These are phyloP conservation scores for Ypsolopha scabrella DNA, from an alignment of 2,888 invertebrate species.

Conservation along the genomic window DNA sequence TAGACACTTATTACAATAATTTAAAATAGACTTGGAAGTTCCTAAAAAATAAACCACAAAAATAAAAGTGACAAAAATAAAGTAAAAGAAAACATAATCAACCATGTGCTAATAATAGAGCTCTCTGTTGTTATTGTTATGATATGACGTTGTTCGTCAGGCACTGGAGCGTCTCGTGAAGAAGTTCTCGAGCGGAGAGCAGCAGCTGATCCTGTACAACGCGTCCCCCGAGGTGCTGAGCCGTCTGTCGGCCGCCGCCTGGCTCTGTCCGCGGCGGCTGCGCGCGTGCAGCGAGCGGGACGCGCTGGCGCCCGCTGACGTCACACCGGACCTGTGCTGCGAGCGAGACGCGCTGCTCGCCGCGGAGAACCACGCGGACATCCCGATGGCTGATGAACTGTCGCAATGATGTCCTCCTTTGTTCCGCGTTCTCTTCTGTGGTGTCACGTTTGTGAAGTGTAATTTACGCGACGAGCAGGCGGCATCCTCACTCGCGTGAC, in stretches of 20 bases:
- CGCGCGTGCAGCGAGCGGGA: background rate
- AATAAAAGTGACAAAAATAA: no score
- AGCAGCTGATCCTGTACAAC: constrained; percentile 61
- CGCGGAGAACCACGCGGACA: background rate
- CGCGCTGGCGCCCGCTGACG: constrained; percentile 16
- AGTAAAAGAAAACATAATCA: no score
- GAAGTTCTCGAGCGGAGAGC: constrained; percentile 61
- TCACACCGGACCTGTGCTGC: constrained; percentile 6
- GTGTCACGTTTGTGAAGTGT: background rate
- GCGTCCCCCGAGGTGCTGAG: constrained; percentile 25
- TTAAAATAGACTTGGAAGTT: no score
- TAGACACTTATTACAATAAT: no score
- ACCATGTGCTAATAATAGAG: no score
- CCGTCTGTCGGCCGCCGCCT: constrained; percentile 20
- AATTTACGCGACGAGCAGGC: background rate
- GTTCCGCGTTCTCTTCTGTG: background rate
- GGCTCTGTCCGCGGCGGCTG: constrained; percentile 17
- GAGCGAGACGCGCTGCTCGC: constrained; percentile 14
- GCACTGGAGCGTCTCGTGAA: constrained; percentile 68
- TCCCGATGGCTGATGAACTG: background rate
- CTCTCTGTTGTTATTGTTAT: no score
- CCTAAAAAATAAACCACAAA: no score
- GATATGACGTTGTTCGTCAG: constrained; percentile 40
- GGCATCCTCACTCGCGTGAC: background rate
- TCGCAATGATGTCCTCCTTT: background rate